Percentiles rank a stretch among this genome's conserved stretches.
Evolutionary conservation across 2,888 invertebrate genomes (phyloP).

Genomic region (Halocaridina rubra): DNA sequence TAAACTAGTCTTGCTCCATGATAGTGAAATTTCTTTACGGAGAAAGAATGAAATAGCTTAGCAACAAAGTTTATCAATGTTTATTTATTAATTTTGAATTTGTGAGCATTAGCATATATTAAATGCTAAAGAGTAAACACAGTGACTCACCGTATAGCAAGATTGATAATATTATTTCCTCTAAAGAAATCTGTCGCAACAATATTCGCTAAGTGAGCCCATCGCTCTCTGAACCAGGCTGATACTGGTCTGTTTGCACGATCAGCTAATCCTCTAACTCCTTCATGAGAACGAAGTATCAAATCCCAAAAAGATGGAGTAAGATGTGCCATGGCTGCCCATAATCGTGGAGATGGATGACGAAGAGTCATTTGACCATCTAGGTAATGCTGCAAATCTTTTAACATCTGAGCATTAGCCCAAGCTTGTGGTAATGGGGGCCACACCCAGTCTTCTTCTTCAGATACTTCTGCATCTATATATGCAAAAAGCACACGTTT

Average conservation of each 20-base stretch:
- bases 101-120: neutral
- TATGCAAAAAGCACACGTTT: conserved; percentile 75
- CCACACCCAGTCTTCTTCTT: conserved; percentile 71
- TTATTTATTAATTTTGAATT: no score
- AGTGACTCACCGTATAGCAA: conserved; percentile 67
- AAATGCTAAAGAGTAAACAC: neutral
- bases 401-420: conserved; percentile 55
- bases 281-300: conserved; percentile 69
- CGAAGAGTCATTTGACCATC: conserved; percentile 43
- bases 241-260: conserved; percentile 65
- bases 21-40: neutral
- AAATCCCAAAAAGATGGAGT: conserved; percentile 71
- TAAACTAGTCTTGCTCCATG: neutral
- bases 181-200: conserved; percentile 72
- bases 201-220: conserved; percentile 72
- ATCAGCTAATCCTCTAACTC: conserved; percentile 70
- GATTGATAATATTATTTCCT: conserved; percentile 71
- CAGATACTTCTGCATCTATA: conserved; percentile 69
- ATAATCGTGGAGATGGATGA: conserved; percentile 60
- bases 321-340: conserved; percentile 72
- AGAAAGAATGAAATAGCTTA: neutral
- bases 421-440: conserved; percentile 74
- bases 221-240: conserved; percentile 68
- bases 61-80: neutral
- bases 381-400: conserved; percentile 48